phyloP scores from a whole-genome alignment of 2,888 invertebrate species.

The Eugnorisma glareosa region DNA sequence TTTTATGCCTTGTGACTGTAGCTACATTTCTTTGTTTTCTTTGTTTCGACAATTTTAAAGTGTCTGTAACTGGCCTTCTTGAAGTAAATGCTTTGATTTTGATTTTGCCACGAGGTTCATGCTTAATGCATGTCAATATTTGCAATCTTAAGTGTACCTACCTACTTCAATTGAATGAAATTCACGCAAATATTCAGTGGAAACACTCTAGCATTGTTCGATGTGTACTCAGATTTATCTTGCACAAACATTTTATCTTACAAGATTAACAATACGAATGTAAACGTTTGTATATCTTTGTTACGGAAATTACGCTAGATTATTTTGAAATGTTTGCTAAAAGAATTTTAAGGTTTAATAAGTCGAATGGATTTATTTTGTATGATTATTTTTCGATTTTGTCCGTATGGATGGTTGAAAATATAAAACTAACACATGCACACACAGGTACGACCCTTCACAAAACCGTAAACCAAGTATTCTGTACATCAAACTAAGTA shows the following conservation, averaged over 20 bases:
- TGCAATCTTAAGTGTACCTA: neutral
- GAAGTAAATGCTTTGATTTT: too few species aligned
- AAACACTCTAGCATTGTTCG: constrained; percentile 5
- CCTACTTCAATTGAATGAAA: constrained; percentile 13
- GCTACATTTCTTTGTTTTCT: too few species aligned
- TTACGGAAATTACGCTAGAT: constrained; percentile 21
- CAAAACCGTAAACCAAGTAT: too few species aligned
- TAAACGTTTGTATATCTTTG: neutral
- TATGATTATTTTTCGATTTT: neutral
- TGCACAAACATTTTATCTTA: constrained; percentile 29
- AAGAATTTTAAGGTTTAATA: neutral
- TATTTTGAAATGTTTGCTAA: constrained; percentile 10
- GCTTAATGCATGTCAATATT: neutral
- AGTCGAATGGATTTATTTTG: constrained; percentile 24
- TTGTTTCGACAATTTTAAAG: too few species aligned
- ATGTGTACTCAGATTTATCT: constrained; percentile 35
- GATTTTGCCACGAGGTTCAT: neutral
- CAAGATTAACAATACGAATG: constrained; percentile 22
- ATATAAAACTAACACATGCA: too few species aligned
- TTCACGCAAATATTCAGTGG: neutral
- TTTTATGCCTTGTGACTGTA: too few species aligned
- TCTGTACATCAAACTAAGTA: too few species aligned
- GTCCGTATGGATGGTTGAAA: neutral
- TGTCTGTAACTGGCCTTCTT: too few species aligned
- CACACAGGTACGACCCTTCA: too few species aligned